Conservation (phyloP, 2,888 invertebrate genomes). For the Amiota mariae region DNA sequence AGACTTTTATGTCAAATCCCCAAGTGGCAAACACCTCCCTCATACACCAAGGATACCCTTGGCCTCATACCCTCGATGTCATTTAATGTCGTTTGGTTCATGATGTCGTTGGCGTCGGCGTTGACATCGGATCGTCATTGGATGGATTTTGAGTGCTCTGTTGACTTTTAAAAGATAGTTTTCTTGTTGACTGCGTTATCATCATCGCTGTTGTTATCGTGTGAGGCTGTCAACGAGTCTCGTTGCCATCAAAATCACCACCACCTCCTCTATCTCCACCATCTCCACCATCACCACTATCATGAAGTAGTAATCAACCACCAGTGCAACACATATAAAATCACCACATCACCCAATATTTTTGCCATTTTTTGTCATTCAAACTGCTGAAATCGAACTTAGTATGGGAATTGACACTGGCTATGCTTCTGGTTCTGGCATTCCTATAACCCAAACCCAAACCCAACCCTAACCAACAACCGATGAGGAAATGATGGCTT, state of each 20-base stretch:
- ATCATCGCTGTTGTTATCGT: neutral
- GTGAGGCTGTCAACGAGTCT: neutral
- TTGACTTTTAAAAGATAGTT: slow-evolving; percentile 26
- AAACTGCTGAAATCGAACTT: no score
- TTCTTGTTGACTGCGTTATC: neutral
- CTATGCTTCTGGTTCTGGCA: no score
- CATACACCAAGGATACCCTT: neutral
- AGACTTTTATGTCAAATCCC: no score
- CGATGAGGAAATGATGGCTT: slow-evolving; percentile 10
- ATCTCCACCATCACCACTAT: neutral
- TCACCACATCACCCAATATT: no score
- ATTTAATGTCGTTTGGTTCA: neutral
- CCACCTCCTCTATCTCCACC: neutral
- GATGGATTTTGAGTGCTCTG: neutral
- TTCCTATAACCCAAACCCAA: no score
- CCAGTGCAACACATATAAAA: neutral
- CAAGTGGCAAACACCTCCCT: neutral
- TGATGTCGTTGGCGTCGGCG: slow-evolving; percentile 2
- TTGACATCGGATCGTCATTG: neutral
- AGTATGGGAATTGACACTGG: no score
- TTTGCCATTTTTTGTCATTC: no score
- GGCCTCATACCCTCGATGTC: neutral
- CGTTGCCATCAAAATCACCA: no score
- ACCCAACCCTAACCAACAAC: no score
- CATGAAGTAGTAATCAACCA: neutral